phyloP scores from a whole-genome alignment of 2,113 vertebrate genomes.

The Python bivittatus region DNA sequence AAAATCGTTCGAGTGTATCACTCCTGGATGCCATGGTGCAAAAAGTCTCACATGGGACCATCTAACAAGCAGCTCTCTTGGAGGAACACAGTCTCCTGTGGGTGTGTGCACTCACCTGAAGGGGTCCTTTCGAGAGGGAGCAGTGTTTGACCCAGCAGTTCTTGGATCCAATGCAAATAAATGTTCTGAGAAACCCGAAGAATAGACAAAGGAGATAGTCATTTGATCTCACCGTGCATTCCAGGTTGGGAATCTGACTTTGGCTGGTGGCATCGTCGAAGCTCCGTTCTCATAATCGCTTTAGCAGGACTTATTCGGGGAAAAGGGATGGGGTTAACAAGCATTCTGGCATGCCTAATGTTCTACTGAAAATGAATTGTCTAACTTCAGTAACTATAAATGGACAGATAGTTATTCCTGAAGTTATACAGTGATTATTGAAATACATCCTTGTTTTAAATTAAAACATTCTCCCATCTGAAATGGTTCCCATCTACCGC shows the following conservation, averaged over 20 bases:
- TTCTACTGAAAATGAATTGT: no score
- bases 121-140: background rate
- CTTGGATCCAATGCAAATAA: background rate
- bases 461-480: no score
- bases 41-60: background rate
- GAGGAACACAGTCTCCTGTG: background rate
- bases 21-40: background rate
- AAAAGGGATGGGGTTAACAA: background rate
- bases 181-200: background rate
- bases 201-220: background rate
- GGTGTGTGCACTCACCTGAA: background rate
- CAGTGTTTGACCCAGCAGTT: background rate
- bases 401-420: no score
- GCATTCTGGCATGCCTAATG: no score
- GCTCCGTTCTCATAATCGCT: background rate
- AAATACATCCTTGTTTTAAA: no score
- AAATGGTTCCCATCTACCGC: no score
- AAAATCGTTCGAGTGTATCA: background rate
- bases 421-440: no score
- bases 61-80: background rate
- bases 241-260: background rate
- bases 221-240: background rate
- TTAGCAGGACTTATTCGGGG: background rate
- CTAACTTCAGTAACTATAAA: no score
- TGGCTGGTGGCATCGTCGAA: background rate